Conservation (phyloP, 30 jellyfish, hydroid and myxozoan species). For the Chrysaora quinquecirrha region DNA sequence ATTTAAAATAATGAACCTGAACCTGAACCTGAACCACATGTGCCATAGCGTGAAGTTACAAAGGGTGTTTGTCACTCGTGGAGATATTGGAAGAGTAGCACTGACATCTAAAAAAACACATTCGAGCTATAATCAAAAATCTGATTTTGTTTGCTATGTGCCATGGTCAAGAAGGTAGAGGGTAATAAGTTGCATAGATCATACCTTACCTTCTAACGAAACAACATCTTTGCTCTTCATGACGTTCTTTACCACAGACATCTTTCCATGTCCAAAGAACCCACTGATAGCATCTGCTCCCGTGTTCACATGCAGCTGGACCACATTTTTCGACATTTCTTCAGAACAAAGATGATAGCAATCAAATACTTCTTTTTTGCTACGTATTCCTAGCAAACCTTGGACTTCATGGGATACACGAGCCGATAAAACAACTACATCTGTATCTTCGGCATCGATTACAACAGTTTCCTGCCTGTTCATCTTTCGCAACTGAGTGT, state of each 20-base stretch:
- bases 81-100: slow-evolving; percentile 32
- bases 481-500: slow-evolving; percentile 26
- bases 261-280: slow-evolving; percentile 45
- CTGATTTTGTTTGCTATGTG: background rate
- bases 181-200: slow-evolving; percentile 5
- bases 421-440: slow-evolving; percentile 28
- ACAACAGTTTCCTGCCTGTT: slow-evolving; percentile 26
- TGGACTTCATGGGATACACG: slow-evolving; percentile 29
- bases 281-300: slow-evolving; percentile 47
- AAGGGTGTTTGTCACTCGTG: slow-evolving; percentile 10
- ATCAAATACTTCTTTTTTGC: slow-evolving; percentile 5
- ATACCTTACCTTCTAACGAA: slow-evolving; percentile 23
- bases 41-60: slow-evolving; percentile 13
- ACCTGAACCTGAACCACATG: no score
- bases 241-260: slow-evolving; percentile 44
- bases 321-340: slow-evolving; percentile 9
- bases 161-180: background rate
- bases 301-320: slow-evolving; percentile 44
- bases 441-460: slow-evolving; percentile 35
- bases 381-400: slow-evolving; percentile 1
- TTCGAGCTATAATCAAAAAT: background rate
- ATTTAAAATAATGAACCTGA: no score
- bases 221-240: slow-evolving; percentile 18
- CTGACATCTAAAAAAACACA: slow-evolving; percentile 9
- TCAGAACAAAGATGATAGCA: slow-evolving; percentile 12